phyloP scores from a whole-genome alignment of 2,113 vertebrate genomes.

The Mus pahari region DNA sequence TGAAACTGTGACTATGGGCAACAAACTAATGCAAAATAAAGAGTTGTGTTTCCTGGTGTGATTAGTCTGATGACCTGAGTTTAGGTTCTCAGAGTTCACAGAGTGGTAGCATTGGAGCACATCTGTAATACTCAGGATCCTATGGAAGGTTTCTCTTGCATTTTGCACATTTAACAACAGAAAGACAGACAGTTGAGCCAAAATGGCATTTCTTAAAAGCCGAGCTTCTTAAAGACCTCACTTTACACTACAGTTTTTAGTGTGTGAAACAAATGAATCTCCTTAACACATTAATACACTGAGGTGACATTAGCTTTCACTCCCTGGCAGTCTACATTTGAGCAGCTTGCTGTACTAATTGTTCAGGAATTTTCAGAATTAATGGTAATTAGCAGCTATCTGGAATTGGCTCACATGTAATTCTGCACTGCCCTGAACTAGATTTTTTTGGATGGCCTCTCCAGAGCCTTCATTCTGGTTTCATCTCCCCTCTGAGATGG shows the following conservation, averaged over 20 bases:
- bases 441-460: neutral
- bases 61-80: neutral
- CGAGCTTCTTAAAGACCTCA: constrained; percentile 55
- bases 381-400: constrained; percentile 31
- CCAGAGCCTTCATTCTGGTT: neutral
- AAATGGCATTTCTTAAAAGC: constrained; percentile 57
- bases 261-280: constrained; percentile 64
- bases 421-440: constrained; percentile 6
- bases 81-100: neutral
- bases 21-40: constrained; percentile 29
- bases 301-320: constrained; percentile 40
- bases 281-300: constrained; percentile 63
- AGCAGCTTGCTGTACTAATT: constrained; percentile 36
- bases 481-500: neutral
- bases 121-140: neutral
- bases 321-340: constrained; percentile 11
- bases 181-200: constrained; percentile 13
- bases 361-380: constrained; percentile 43
- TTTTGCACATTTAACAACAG: constrained; percentile 38
- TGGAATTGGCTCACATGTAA: neutral
- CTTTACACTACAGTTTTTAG: constrained; percentile 62
- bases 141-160: neutral
- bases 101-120: neutral
- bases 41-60: constrained; percentile 11
- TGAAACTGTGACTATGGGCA: constrained; percentile 59